Conservation (phyloP, 2,113 vertebrate species). For the Prolemur simus region DNA sequence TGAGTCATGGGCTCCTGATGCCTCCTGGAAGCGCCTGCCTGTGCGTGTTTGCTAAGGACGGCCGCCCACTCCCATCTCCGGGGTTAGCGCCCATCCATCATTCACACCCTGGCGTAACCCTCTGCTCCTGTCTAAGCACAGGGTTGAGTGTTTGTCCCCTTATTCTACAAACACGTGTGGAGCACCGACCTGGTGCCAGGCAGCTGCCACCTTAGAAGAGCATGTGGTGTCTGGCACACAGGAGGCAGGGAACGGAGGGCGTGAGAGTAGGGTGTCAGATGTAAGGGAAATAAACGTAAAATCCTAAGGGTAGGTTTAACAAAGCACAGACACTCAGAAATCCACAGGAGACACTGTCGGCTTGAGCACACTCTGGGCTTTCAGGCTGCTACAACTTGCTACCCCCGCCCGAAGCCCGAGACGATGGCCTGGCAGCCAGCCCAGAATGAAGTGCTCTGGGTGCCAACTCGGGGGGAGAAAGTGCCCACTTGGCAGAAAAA, state of each 20-base stretch:
- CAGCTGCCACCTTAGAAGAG: fast-evolving
- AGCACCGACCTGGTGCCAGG: background rate
- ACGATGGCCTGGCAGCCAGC: background rate
- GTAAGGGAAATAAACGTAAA: background rate
- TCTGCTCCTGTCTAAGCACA: background rate
- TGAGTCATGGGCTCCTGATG: background rate
- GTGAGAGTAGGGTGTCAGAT: background rate
- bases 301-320: background rate
- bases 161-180: background rate
- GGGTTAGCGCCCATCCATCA: fast-evolving
- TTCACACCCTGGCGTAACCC: background rate
- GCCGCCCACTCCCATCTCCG: fast-evolving
- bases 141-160: too few relatives aligned
- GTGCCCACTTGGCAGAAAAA: background rate
- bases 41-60: background rate
- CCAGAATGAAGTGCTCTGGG: background rate
- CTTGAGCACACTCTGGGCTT: background rate
- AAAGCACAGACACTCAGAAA: background rate
- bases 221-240: fast-evolving
- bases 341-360: too few relatives aligned
- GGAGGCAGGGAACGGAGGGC: fast-evolving
- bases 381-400: fast-evolving
- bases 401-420: background rate
- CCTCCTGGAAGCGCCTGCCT: background rate
- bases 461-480: background rate